Base-by-base conservation (phyloP, 2,113 vertebrate species). In the Limanda limanda region DNA sequence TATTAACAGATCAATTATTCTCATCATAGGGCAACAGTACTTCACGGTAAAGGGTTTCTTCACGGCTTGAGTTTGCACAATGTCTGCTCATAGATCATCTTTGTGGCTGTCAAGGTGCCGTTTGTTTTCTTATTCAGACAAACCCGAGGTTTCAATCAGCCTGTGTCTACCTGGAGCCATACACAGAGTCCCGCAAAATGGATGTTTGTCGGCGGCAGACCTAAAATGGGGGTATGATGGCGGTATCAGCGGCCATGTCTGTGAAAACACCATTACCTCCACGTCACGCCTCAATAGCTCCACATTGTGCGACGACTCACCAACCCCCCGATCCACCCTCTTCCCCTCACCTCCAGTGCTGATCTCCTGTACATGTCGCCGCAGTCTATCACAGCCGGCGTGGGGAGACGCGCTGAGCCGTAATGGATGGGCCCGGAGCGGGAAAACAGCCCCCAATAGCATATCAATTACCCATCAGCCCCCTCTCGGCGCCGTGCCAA, bases 391-490 rank as follows among this genome's bases (percentile, higher is more conserved):
- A 91, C 84, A 78, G 77, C 71, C 79, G 73, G 79, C 84, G 73
- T 71, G 68, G 69, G 81, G 79, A 89, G 86, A 82, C 70, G 79
- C 76, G 59, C 52, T 63, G 67, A 91, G 86, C 81, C 75, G 58
- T 92, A 92, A 93, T 91, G 86, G 83, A 93, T 91, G 87, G 86
- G 86, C 91, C 86, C 68, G 31, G 73, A 88, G 90, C 67, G 60
- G 60, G 4, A 91, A 92, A 92, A 90, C 85, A 87, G 79, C 84
- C 82, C 82, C 77, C 91, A 82, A 89, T 86, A 88, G 92, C 91
- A 88, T 94, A 93, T 94, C 89, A 92, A 91, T 94, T 92, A 93
- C 91, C 91, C 89, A 93, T 94, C 91, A 89, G 89, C 84, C 51
- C 85, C 91, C 57, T 86, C 73, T 79, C 85, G 89, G 87, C 84